Percentiles rank a stretch among this genome's conserved stretches.
Evolutionary conservation across 2,113 vertebrate species (phyloP).

Genomic region (Nycticryphes semicollaris): DNA sequence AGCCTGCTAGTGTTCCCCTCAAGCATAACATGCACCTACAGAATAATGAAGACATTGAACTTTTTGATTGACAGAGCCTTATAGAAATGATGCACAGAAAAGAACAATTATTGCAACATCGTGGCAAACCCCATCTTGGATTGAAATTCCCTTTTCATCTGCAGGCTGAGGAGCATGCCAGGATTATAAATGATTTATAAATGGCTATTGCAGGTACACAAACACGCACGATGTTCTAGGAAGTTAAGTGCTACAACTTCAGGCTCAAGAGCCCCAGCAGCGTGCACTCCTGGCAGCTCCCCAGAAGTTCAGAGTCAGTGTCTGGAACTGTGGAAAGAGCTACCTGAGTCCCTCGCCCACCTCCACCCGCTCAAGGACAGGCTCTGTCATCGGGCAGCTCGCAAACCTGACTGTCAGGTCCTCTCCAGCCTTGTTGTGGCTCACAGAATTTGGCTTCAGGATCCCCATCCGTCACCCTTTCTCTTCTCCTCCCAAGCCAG

Average conservation of each 20-base stretch:
- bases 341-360: not conserved
- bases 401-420: not conserved
- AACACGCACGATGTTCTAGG: not conserved
- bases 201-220: constrained; percentile 20
- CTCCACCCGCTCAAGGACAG: not conserved
- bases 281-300: not conserved
- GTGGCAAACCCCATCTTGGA: not conserved
- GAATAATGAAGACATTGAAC: constrained; percentile 28
- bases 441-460: not conserved
- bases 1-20: constrained; percentile 17
- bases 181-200: constrained; percentile 19
- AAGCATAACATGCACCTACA: constrained; percentile 30
- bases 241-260: constrained; percentile 20
- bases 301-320: not conserved
- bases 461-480: not conserved
- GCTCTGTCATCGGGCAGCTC: not conserved
- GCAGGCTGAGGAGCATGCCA: not conserved
- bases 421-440: not conserved
- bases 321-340: not conserved
- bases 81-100: not conserved
- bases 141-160: constrained; percentile 17
- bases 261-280: constrained; percentile 7
- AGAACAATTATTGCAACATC: constrained; percentile 30
- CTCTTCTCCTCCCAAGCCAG: not conserved
- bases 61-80: not conserved